Conservation (phyloP, 2,113 vertebrate genomes). For the Mormoops blainvillei region DNA sequence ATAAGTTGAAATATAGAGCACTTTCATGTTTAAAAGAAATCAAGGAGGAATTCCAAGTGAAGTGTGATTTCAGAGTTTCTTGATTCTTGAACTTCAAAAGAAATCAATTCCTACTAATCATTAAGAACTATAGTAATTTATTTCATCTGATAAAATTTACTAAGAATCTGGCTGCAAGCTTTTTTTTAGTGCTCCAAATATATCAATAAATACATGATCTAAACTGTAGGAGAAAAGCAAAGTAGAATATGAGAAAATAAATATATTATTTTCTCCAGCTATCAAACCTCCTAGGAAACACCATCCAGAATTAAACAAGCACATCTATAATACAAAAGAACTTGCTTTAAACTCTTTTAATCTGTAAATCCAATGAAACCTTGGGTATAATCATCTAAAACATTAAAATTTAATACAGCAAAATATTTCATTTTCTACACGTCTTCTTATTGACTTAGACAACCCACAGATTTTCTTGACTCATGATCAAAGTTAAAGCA, state of each 20-base stretch:
- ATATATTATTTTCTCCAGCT: neutral
- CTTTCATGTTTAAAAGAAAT: neutral
- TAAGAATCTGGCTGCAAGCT: neutral
- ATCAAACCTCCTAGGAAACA: neutral
- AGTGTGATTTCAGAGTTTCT: neutral
- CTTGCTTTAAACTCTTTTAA: neutral
- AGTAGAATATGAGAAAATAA: constrained; percentile 13
- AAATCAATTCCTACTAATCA: neutral
- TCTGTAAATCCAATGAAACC: neutral
- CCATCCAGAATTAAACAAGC: neutral
- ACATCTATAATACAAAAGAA: neutral
- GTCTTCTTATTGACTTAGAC: neutral
- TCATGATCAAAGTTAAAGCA: neutral
- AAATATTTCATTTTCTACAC: constrained; percentile 30
- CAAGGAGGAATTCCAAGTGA: neutral
- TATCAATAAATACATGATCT: constrained; percentile 14
- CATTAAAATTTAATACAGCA: neutral
- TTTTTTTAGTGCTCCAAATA: neutral
- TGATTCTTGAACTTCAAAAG: neutral
- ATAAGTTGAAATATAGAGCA: neutral
- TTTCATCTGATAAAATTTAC: constrained; percentile 38
- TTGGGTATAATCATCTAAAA: neutral
- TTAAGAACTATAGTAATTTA: constrained; percentile 22
- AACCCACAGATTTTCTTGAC: neutral
- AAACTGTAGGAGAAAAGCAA: constrained; percentile 1